Conservation (phyloP, 1,140 invertebrate genomes). For the Pectinophora gossypiella region DNA sequence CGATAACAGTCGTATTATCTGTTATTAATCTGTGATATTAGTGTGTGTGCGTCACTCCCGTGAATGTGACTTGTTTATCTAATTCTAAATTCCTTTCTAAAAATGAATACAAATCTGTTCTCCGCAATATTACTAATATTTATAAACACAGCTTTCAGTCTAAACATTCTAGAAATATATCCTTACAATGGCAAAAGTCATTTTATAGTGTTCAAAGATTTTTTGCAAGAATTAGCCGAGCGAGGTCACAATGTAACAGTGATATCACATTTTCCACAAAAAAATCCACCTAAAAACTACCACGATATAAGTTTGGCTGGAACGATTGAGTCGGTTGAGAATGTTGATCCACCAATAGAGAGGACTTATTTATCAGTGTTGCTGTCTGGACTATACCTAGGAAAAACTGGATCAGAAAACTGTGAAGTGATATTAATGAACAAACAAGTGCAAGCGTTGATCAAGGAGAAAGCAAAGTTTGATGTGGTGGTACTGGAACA, state of each 20-base stretch:
- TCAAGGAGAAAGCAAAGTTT: constrained; percentile 70
- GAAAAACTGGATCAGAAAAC: constrained; percentile 33
- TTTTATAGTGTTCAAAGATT: constrained; percentile 80
- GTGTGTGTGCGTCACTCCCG: no score
- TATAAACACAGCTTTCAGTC: background rate
- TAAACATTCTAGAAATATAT: constrained; percentile 79
- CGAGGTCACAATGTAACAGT: constrained; percentile 84
- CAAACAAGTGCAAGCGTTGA: constrained; percentile 60
- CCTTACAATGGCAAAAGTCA: constrained; percentile 84
- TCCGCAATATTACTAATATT: constrained; percentile 6
- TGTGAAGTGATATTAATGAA: constrained; percentile 64
- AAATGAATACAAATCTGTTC: constrained; percentile 11
- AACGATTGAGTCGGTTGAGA: constrained; percentile 41
- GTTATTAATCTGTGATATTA: no score
- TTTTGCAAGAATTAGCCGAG: constrained; percentile 78
- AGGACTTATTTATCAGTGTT: constrained; percentile 38
- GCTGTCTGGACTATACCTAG: constrained; percentile 27
- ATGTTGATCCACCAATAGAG: constrained; percentile 9
- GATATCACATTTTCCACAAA: constrained; percentile 79
- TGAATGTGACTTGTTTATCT: no score
- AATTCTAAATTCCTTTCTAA: no score
- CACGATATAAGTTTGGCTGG: constrained; percentile 74
- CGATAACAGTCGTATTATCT: no score
- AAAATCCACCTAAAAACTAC: constrained; percentile 74
- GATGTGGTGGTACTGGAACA: constrained; percentile 81